Evolutionary conservation across 2,888 invertebrate species (phyloP), one percentile per base, ranked within the genome.

Genomic region (Polymixis flavicincta): DNA sequence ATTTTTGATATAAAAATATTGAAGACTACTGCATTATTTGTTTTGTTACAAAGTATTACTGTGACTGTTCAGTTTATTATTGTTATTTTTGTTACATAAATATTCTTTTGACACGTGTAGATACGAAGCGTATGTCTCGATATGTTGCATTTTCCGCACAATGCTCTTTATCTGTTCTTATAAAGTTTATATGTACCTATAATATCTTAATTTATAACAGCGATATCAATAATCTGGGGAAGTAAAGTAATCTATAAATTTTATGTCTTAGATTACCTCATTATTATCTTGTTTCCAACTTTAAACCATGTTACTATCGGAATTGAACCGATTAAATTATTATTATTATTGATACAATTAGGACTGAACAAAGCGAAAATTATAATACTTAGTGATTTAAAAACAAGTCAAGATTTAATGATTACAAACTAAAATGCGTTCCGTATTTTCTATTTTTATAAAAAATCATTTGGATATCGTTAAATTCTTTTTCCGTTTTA

Each of bases 401-500:
- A 85, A 57, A 82, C 73, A 83, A 57, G 82, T 59, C 66, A 64
- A 77, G 59, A 73, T 68, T n/a, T 52, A 61, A 82, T 77, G 48
- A 65, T 79, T 57, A 70, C 67, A 70, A 64, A 72, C 63, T 59
- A 69, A 57, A 68, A 66, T 83, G 74, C 73, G 63, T 84, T 84
- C 76, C 65, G 71, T 85, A 76, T 74, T 83, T 84, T 85, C 82
- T 77, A 83, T 82, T 83, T 85, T 84, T 83, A 78, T 83, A 83
- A 72, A 69, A 71, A 72, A 75, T 78, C 13, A 66, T 84, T 80
- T 84, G 80, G 60, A 74, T 61, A 45, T 83, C 22, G 54, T 83
- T 71, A 85, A 83, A 83, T 71, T 74, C 54, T 79, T 79, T 76
- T 84, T 70, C 75, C 71, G 71, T 84, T 85, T 77, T 81, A 71